Conservation (phyloP, 2,113 vertebrate species). For the Poicephalus gulielmi region DNA sequence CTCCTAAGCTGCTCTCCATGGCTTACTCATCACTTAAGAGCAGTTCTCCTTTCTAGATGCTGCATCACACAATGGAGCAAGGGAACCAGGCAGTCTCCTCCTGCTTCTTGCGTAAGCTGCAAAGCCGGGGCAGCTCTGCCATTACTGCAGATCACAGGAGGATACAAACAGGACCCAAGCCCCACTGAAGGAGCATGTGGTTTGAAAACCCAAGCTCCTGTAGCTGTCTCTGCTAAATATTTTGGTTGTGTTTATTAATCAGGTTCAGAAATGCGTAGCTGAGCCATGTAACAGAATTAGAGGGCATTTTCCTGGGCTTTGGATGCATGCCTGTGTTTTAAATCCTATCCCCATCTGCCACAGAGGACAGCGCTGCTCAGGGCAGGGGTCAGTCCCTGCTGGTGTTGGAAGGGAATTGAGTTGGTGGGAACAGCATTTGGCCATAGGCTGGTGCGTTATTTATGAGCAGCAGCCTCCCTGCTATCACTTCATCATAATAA, state of each 20-base stretch:
- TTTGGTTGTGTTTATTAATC: neutral
- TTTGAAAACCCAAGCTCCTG: neutral
- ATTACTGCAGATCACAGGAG: accelerated
- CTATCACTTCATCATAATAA: neutral
- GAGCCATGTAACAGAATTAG: neutral
- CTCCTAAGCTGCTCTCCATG: neutral
- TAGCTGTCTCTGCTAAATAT: neutral
- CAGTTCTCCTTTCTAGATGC: neutral
- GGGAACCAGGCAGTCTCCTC: neutral
- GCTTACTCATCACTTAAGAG: accelerated
- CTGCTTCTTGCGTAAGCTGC: neutral
- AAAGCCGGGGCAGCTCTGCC: neutral
- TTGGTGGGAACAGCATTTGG: neutral
- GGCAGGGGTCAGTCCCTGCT: neutral
- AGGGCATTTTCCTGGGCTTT: neutral
- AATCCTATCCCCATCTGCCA: neutral
- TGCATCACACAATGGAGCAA: accelerated
- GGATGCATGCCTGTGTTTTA: accelerated
- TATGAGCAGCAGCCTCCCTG: neutral
- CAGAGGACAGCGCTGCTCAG: accelerated
- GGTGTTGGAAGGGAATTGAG: accelerated
- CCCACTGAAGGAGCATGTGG: accelerated
- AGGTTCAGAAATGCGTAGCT: neutral
- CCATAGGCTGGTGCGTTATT: neutral
- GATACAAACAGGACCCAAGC: neutral